phyloP scores from a whole-genome alignment of 2,797 vertebrate genomes.

The Sternotherus odoratus region DNA sequence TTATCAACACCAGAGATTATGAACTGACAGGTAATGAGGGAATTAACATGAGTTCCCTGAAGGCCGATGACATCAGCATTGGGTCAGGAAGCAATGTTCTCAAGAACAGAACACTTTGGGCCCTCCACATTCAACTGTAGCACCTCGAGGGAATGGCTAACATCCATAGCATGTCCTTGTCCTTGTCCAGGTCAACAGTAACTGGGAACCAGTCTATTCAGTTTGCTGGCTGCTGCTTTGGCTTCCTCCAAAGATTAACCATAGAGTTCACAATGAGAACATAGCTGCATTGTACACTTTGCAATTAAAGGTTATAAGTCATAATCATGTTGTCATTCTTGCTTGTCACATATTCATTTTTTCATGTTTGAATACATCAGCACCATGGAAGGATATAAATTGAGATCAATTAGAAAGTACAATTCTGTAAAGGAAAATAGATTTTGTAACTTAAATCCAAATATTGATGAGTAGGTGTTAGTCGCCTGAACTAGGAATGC shows the following conservation, averaged over 20 bases:
- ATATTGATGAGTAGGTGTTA: not conserved
- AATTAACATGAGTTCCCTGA: not conserved
- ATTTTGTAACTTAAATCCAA: not conserved
- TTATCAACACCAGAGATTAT: not conserved
- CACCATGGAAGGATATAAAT: not conserved
- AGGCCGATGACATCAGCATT: not conserved
- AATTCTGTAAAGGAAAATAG: not conserved
- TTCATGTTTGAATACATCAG: fast-evolving
- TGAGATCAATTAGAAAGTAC: not conserved
- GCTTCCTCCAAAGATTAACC: not conserved
- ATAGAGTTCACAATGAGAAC: not conserved
- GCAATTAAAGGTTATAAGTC: fast-evolving
- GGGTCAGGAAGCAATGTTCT: not conserved
- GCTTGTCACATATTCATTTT: not conserved
- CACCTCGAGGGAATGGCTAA: not conserved
- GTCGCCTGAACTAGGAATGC: not conserved
- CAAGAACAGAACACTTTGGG: not conserved
- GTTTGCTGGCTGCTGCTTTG: not conserved
- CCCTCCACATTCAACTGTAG: not conserved
- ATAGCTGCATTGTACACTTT: not conserved
- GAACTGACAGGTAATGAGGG: not conserved
- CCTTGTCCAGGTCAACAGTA: not conserved
- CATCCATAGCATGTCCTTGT: not conserved
- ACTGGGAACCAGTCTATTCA: not conserved
- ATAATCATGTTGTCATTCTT: fast-evolving